Base-by-base conservation (phyloP, 1,140 invertebrate species). In the Asbolus verrucosus region DNA sequence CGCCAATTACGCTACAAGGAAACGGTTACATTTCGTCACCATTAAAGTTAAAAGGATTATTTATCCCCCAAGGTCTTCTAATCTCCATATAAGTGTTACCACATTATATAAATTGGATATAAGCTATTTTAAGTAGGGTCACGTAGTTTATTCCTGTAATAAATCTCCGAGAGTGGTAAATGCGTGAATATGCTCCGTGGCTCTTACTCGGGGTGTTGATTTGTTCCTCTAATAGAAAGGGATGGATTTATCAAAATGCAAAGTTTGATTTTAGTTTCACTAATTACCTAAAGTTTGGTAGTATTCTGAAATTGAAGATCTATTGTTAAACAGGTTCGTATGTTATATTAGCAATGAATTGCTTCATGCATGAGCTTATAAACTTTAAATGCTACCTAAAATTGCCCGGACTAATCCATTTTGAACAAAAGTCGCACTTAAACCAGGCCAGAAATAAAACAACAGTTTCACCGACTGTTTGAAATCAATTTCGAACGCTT, bases 31-130 rank as follows among this genome's bases (percentile, higher is more conserved):
- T 54, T 54, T 54, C 19, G 46, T 54, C 11, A 54, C 21, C 11
- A 30, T 54, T 54, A 54, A 54, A 54, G 46, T 39, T 63, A 39
- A 39, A 63, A 63, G 61, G 61, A 63, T 63, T 63, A 62, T 39
- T 36, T 41, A 38, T 39, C 33, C 61, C 16, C 21, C 61, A 63
- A 63, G 61, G 61, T 24, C 61, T 27, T 39, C 21, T 27, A 54
- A 54, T 54, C 46, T 54, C 21, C 21, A 54, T 54, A 27, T 21
- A 54, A 54, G 46, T 63, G 59, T 62, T 38, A 5, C n/a, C 36
- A 62, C 36, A 36, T 63, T 63, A 38, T 38, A 63, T 63, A 63
- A 63, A 63, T 63, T 63, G 61, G 39, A 63, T 63, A 27, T 63
- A 63, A 63, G 39, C 61, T 38, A 38, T 63, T 63, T 63, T 63